Conservation (phyloP, 2,888 invertebrate genomes). For the Mythimna loreyi region DNA sequence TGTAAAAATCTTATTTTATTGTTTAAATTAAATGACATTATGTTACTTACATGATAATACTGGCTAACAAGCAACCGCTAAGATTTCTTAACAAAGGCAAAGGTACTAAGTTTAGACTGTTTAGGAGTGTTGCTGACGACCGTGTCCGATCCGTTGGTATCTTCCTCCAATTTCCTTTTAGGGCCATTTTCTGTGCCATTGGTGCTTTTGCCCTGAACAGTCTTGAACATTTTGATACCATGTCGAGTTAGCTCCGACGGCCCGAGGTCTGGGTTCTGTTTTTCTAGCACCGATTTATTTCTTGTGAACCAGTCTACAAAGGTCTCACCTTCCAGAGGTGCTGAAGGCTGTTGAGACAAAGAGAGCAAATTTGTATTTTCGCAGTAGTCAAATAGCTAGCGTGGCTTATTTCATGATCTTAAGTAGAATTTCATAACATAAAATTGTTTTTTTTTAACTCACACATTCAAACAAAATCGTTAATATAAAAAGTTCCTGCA, state of each 20-base stretch:
- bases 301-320: constrained; percentile 92
- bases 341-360: constrained; percentile 76
- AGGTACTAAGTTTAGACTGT: constrained; percentile 88
- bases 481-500: not conserved
- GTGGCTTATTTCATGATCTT: not conserved
- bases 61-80: constrained; percentile 40
- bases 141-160: constrained; percentile 68
- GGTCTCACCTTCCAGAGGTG: constrained; percentile 84
- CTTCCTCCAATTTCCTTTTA: constrained; percentile 83
- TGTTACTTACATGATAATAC: constrained; percentile 39
- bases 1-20: constrained; percentile 33
- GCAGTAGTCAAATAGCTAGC: not conserved
- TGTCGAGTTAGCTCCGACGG: constrained; percentile 90
- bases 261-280: constrained; percentile 89
- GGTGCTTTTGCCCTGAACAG: constrained; percentile 72
- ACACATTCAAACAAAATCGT: not conserved
- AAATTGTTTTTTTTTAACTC: not conserved
- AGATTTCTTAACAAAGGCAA: constrained; percentile 84
- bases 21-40: constrained; percentile 41
- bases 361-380: not conserved
- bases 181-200: constrained; percentile 68
- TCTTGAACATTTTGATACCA: constrained; percentile 89
- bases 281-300: constrained; percentile 90
- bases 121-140: constrained; percentile 79
- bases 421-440: not conserved